Conservation (phyloP, 2,888 invertebrate species). For the Steinernema scapterisci region DNA sequence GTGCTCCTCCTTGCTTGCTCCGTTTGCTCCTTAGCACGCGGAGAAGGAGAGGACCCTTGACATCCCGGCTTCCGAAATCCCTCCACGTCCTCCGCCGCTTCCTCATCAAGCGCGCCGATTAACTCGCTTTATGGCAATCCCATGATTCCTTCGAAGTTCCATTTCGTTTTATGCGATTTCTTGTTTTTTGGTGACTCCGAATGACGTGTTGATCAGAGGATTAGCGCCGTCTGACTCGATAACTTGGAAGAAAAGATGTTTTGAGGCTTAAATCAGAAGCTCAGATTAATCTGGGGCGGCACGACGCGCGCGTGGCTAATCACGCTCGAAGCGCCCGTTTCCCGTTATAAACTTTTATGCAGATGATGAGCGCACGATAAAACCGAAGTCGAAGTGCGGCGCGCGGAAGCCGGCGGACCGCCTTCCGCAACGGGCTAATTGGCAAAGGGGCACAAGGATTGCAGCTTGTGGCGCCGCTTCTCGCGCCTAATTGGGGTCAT, state of each 20-base stretch:
- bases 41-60: not conserved
- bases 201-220: slow-evolving; percentile 3
- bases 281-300: not conserved
- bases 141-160: no score
- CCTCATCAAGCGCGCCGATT: not conserved
- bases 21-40: slow-evolving; percentile 1
- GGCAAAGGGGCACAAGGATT: not conserved
- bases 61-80: slow-evolving; percentile 6
- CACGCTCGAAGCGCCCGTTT: not conserved
- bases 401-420: not conserved
- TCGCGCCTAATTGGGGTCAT: not conserved
- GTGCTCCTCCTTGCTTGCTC: not conserved
- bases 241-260: not conserved
- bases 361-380: not conserved
- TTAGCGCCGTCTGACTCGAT: not conserved
- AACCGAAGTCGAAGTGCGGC: not conserved
- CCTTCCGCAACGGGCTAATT: slow-evolving; percentile 8
- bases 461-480: slow-evolving; percentile 1
- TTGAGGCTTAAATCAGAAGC: not conserved
- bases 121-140: slow-evolving; percentile 1
- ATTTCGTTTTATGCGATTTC: not conserved
- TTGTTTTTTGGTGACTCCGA: not conserved
- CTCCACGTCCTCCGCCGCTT: not conserved
- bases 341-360: slow-evolving; percentile 21
- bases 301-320: slow-evolving; percentile 4